Percentiles rank a stretch among this genome's conserved stretches.
phyloP scores from a whole-genome alignment of 2,888 invertebrate species.

The Hecatera dysodea region DNA sequence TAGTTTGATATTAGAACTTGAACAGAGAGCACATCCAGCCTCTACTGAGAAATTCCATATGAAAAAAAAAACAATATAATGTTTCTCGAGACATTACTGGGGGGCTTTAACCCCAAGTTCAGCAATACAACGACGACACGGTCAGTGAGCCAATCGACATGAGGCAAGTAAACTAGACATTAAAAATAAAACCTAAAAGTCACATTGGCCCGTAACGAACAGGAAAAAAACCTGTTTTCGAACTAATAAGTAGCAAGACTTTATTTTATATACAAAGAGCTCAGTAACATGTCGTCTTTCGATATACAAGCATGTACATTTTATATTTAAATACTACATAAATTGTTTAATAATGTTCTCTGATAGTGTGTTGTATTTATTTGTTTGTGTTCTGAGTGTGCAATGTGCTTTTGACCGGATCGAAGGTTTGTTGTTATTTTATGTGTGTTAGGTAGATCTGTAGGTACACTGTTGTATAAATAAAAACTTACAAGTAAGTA shows the following conservation, averaged over 20 bases:
- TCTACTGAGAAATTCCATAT: too few relatives aligned
- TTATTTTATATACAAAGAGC: too few relatives aligned
- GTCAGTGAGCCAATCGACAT: too few relatives aligned
- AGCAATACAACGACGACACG: too few relatives aligned
- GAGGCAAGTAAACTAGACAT: constrained; percentile 12
- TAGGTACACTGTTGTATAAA: too few relatives aligned
- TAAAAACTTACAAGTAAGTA: too few relatives aligned
- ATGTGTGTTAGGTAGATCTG: too few relatives aligned
- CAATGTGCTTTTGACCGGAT: constrained; percentile 18
- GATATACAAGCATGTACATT: constrained; percentile 8
- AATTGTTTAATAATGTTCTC: constrained; percentile 2
- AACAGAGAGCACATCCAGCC: too few relatives aligned
- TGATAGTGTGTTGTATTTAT: background rate
- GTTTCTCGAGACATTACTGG: too few relatives aligned
- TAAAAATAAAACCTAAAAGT: background rate
- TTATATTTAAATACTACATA: background rate
- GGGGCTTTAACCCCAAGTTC: too few relatives aligned
- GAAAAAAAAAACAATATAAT: too few relatives aligned
- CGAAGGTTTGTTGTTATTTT: constrained; percentile 23
- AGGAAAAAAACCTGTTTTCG: constrained; percentile 28
- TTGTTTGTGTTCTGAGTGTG: constrained; percentile 7
- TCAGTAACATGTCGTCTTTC: constrained; percentile 11
- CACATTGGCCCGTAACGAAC: constrained; percentile 2
- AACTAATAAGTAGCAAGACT: background rate
- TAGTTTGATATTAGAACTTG: too few relatives aligned